A percentile compares a stretch with the other conserved stretches of the same genome.
Conservation (phyloP, 2,888 invertebrate species). For the Macroteleia sp. region DNA sequence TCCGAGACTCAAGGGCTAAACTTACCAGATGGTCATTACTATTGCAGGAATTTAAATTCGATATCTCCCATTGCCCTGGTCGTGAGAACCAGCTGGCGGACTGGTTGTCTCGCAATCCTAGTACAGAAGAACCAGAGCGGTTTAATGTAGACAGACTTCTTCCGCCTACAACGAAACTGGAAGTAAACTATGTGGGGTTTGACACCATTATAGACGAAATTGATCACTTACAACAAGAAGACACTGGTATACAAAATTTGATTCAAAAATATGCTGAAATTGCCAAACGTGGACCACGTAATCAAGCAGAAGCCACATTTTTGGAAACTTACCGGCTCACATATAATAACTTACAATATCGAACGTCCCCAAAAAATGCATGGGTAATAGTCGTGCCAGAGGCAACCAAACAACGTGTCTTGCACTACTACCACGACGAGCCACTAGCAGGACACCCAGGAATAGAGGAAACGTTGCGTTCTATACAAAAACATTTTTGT, state of each 20-base stretch:
- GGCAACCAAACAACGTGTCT: background rate
- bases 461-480: constrained; percentile 57
- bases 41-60: constrained; percentile 9
- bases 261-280: too few species aligned
- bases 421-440: constrained; percentile 38
- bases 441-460: constrained; percentile 64
- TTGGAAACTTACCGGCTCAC: background rate
- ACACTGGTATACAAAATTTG: too few species aligned
- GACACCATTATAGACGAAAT: too few species aligned
- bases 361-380: background rate
- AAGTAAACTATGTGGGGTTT: too few species aligned
- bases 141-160: too few species aligned
- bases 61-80: background rate
- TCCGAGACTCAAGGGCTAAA: background rate
- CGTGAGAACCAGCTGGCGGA: constrained; percentile 12
- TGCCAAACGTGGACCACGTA: too few species aligned
- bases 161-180: too few species aligned
- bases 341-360: background rate
- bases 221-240: too few species aligned
- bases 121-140: too few species aligned
- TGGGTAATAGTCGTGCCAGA: constrained; percentile 16
- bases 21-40: constrained; percentile 13
- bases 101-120: too few species aligned
- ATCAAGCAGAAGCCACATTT: background rate
- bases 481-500: constrained; percentile 21